These are phyloP conservation scores for Pseudopipra pipra DNA, from an alignment of 2,113 vertebrate genomes.

Conservation along the genomic window DNA sequence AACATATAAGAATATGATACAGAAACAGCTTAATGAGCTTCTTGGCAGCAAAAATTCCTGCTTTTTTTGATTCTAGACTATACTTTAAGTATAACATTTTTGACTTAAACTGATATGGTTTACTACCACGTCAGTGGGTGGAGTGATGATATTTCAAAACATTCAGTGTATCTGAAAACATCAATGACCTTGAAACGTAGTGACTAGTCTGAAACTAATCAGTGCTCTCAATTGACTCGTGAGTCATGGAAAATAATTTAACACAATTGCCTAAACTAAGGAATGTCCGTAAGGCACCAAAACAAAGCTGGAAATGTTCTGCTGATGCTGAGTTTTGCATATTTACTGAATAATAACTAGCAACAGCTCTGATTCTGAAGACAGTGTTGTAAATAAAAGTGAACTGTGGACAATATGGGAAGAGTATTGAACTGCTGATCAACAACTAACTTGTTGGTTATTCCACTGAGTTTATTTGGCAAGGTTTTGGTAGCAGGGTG, in stretches of 20 bases:
- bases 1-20: background rate
- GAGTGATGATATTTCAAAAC: background rate
- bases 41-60: background rate
- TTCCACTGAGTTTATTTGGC: background rate
- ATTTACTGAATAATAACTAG: background rate
- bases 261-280: background rate
- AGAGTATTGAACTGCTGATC: background rate
- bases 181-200: background rate
- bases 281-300: background rate
- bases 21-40: background rate
- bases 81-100: background rate
- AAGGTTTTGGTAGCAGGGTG: background rate
- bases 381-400: background rate
- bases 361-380: background rate
- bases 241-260: conserved; percentile 18
- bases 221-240: background rate
- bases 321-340: background rate
- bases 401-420: background rate
- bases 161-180: background rate
- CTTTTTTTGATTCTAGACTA: background rate
- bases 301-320: background rate
- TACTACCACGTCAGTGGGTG: background rate
- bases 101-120: background rate
- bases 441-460: background rate
- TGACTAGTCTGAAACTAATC: background rate